Base-by-base conservation (phyloP, 1,140 invertebrate species). In the Drosophila setifemur region DNA sequence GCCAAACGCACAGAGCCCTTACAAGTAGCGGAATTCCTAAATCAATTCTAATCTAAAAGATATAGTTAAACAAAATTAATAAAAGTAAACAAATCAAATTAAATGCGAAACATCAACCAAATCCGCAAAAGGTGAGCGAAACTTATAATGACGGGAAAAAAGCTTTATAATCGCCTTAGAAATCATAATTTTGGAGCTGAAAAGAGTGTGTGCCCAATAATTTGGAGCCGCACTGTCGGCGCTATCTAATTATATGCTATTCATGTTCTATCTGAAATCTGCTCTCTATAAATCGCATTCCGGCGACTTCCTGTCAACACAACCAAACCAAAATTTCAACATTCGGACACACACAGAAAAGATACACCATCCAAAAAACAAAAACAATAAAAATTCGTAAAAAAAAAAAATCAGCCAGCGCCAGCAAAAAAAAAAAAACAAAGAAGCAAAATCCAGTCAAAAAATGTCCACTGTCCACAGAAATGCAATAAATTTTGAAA, bases 401-500 rank as follows among this genome's bases (percentile, higher is more conserved):
- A 61, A 29, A 42, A 31, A 64, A 35, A 57, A 71, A 74, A n/a
- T n/a, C n/a, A n/a, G n/a, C n/a, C n/a, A n/a, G n/a, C n/a, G n/a
- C 4, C 29, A 3, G n/a, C 3, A 28, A 28, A 16, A 35, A 6
- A 14, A 18, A 31, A 9, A 44, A 5, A 31, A 16, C 37, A 45
- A 25, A 54, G 9, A 66, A 4, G 25, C n/a, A 61, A 33, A 35
- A 14, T 72, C 69, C 69, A 72, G 69, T 72, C 63, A 61, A 66
- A 72, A 74, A 48, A 42, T 71, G 79, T 86, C 74, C 58, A 67
- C 70, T 60, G 55, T 37, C 52, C 79, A 61, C 74, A 83, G 69
- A 86, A 79, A 79, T 85, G 81, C 74, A 74, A 85, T 85, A 85
- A 85, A 85, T 85, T 85, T 72, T 49, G 37, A 83, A 85, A 85